Base-by-base conservation (phyloP, 2,888 invertebrate species). In the Mythimna loreyi region DNA sequence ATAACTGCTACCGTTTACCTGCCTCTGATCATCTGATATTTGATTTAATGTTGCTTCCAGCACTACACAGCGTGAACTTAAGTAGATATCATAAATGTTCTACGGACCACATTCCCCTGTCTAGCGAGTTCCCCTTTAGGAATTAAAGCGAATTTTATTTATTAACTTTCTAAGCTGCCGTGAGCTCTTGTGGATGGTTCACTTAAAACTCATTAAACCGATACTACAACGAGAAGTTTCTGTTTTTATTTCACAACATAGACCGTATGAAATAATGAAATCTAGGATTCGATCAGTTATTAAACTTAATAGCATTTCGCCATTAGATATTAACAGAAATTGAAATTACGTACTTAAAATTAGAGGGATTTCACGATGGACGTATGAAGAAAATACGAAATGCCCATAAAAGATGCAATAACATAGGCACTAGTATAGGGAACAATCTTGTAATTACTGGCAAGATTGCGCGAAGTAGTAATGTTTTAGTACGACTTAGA, bases 1-100 rank as follows among this genome's bases (percentile, higher is more conserved):
- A 92, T 92, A 92, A 92, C 94, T 89, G 95, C 95, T 95, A 95
- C 95, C 94, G 95, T 95, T 95, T 94, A 92, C 94, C 90, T 93
- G 92, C 91, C 91, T 87, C 91, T 90, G 94, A 94, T 94, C 94
- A 93, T 93, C 94, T 93, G 94, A 94, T 94, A 94, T 91, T 91
- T 94, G 94, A 94, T 94, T 94, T 95, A 94, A 92, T 92, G 89
- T 87, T 87, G 89, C 91, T 90, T 86, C 88, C 86, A 88, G 89
- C 87, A 84, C 85, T 86, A 85, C 86, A 68, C 86, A 84, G 83
- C 83, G 67, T 85, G 83, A 85, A 87, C 79, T 82, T 85, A 82
- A 87, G 82, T 86, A 81, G 85, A 84, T 86, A 85, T 83, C 83
- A 83, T 81, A 84, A 84, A 83, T 79, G 79, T 81, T 76, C 63